These are phyloP conservation scores for Nomada hirtipes DNA, from an alignment of 2,888 invertebrate genomes.

Conservation along the genomic window DNA sequence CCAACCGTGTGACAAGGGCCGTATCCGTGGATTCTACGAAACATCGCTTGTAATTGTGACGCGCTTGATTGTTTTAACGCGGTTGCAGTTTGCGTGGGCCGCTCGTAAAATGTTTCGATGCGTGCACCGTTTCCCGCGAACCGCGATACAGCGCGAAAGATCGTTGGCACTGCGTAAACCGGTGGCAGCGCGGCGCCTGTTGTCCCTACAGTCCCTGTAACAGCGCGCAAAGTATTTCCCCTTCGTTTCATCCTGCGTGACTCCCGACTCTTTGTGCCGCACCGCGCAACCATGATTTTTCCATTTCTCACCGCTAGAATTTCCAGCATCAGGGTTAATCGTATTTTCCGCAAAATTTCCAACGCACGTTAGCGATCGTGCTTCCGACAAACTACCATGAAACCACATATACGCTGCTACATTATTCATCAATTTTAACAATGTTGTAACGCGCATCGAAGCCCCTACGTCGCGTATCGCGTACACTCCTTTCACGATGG, in stretches of 20 bases:
- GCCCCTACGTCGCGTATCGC: not conserved
- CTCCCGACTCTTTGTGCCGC: too few species aligned
- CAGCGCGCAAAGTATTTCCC: constrained; percentile 5
- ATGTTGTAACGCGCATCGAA: not conserved
- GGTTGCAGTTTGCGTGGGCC: constrained; percentile 49
- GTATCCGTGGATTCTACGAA: constrained; percentile 45
- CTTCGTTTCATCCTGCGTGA: not conserved
- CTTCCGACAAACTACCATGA: constrained; percentile 11
- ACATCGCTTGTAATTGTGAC: constrained; percentile 59
- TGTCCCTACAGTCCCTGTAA: constrained; percentile 16
- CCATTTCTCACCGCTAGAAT: not conserved
- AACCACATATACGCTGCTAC: constrained; percentile 16
- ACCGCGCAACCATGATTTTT: not conserved
- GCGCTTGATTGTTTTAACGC: constrained; percentile 59
- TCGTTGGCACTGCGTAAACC: constrained; percentile 62
- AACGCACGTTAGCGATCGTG: constrained; percentile 14
- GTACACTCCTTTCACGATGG: not conserved
- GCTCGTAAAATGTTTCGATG: constrained; percentile 70
- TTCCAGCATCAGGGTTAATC: not conserved
- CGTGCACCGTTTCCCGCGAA: constrained; percentile 54
- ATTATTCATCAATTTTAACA: constrained; percentile 45
- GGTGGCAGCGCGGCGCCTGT: not conserved
- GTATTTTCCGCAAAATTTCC: not conserved
- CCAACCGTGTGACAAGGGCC: constrained; percentile 23
- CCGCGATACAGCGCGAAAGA: constrained; percentile 61